Conservation (phyloP, 2,797 vertebrate genomes). For the Cyprinodon diabolis region DNA sequence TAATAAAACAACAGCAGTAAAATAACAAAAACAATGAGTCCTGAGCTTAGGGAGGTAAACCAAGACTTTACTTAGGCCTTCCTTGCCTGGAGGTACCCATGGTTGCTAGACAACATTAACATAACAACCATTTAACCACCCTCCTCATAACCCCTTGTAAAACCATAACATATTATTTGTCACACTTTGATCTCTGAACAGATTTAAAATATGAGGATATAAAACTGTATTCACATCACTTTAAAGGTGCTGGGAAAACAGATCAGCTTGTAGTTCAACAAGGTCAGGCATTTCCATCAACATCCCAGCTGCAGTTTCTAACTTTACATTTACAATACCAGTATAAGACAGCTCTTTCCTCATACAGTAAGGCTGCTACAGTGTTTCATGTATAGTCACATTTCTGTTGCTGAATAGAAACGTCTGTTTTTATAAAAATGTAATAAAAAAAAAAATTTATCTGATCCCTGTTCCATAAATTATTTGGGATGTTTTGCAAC, state of each 20-base stretch:
- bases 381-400: no score
- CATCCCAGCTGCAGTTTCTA: background rate
- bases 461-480: no score
- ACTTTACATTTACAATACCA: background rate
- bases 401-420: no score
- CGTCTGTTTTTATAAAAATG: no score
- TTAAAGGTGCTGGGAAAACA: background rate
- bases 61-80: background rate
- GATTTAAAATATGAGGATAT: background rate
- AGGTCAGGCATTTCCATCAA: background rate
- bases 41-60: background rate
- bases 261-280: background rate
- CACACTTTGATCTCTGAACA: background rate
- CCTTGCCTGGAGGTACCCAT: background rate
- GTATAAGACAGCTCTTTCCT: background rate
- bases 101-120: constrained; percentile 5
- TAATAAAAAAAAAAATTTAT: no score
- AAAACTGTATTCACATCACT: background rate
- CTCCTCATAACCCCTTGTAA: background rate
- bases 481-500: no score
- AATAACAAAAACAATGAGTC: background rate
- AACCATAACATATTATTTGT: background rate
- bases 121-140: background rate
- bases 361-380: background rate
- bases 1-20: background rate